Conservation (phyloP, 1,140 invertebrate species). For the Dreissena polymorpha region DNA sequence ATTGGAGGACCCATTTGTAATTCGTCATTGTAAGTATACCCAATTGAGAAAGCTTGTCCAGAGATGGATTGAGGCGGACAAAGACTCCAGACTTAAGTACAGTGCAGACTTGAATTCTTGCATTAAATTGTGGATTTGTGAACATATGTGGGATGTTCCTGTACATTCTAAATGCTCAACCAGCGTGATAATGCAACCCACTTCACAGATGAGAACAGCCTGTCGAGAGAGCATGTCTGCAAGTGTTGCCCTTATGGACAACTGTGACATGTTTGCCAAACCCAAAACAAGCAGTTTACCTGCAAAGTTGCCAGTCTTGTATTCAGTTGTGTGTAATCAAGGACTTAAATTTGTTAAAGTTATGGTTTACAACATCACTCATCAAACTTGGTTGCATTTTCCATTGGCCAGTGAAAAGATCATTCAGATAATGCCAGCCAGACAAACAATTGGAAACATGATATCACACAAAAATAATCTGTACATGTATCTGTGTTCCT, state of each 20-base stretch:
- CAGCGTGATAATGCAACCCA: constrained; percentile 49
- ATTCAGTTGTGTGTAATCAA: constrained; percentile 73
- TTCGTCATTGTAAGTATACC: constrained; percentile 73
- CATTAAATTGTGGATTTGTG: constrained; percentile 73
- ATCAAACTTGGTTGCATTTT: constrained; percentile 74
- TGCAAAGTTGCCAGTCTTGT: constrained; percentile 60
- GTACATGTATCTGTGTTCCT: constrained; percentile 76
- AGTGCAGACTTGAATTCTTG: constrained; percentile 62
- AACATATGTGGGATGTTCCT: constrained; percentile 51
- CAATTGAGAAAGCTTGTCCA: constrained; percentile 70
- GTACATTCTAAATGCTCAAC: constrained; percentile 34
- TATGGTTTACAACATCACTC: constrained; percentile 70
- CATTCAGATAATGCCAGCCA: constrained; percentile 70
- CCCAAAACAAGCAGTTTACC: constrained; percentile 33
- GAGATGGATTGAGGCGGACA: constrained; percentile 74
- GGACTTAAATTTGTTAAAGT: constrained; percentile 76
- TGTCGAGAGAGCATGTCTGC: constrained; percentile 39
- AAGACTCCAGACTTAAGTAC: constrained; percentile 58
- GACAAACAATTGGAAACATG: constrained; percentile 74
- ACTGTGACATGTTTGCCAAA: neutral
- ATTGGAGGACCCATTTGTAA: constrained; percentile 70
- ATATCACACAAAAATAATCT: constrained; percentile 70
- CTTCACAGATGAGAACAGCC: neutral
- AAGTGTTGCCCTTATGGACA: constrained; percentile 35
- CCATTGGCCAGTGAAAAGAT: constrained; percentile 71